These are phyloP conservation scores for Pseudois nayaur DNA, from an alignment of 2,113 vertebrate genomes.

Conservation along the genomic window DNA sequence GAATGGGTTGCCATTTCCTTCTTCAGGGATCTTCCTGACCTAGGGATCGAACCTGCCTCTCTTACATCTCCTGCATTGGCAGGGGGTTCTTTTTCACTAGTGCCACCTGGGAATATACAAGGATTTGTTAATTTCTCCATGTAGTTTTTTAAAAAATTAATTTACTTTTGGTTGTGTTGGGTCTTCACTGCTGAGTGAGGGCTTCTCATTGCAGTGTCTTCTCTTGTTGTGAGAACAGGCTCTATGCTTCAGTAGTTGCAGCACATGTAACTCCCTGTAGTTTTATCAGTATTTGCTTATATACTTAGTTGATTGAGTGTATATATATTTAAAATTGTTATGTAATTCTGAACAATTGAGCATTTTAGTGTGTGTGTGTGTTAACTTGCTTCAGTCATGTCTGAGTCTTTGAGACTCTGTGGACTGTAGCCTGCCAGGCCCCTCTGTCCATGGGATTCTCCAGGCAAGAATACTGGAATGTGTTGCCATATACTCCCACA, in stretches of 20 bases:
- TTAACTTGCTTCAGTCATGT: not conserved
- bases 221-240: not conserved
- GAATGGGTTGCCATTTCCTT: not conserved
- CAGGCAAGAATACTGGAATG: not conserved
- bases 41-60: not conserved
- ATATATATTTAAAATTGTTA: not conserved
- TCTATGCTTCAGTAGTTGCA: not conserved
- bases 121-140: not conserved
- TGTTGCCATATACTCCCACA: not conserved
- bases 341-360: not conserved
- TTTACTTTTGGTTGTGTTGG: not conserved
- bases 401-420: not conserved
- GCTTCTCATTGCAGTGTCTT: not conserved
- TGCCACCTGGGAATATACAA: not conserved
- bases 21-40: not conserved
- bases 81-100: not conserved
- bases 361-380: not conserved
- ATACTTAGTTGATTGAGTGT: not conserved
- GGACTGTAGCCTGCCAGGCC: not conserved
- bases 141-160: not conserved
- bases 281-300: not conserved
- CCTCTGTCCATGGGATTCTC: not conserved
- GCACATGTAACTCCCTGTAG: not conserved
- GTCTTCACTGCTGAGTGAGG: not conserved
- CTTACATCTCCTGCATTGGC: not conserved